phyloP scores from a whole-genome alignment of 2,113 vertebrate genomes.

The Cranoglanis bouderius region DNA sequence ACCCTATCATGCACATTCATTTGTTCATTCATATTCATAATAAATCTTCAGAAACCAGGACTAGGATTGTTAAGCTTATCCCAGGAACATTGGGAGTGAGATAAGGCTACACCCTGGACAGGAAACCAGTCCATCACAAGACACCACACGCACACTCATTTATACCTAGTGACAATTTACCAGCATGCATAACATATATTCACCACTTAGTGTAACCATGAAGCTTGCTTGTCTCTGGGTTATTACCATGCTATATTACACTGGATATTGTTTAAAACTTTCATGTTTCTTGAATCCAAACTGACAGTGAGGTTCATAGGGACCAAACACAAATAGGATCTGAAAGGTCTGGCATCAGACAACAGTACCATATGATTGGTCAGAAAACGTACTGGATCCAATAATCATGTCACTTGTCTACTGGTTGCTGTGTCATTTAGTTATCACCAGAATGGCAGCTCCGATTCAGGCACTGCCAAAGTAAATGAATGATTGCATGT shows the following conservation, averaged over 20 bases:
- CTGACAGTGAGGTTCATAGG: background rate
- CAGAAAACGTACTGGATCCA: background rate
- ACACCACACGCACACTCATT: background rate
- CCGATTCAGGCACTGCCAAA: background rate
- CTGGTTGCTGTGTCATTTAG: background rate
- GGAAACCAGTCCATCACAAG: background rate
- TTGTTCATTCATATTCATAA: background rate
- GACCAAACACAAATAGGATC: background rate
- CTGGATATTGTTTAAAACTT: background rate
- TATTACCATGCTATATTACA: background rate
- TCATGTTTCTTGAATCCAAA: background rate
- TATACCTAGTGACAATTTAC: background rate
- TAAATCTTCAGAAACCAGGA: background rate
- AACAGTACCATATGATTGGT: background rate
- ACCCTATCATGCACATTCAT: background rate
- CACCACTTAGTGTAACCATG: background rate
- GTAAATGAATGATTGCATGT: background rate
- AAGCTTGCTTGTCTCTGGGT: background rate
- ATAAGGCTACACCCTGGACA: background rate
- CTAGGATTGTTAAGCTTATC: background rate
- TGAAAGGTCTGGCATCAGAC: background rate
- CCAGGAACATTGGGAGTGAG: background rate
- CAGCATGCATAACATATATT: background rate
- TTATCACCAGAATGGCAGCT: background rate
- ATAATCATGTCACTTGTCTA: conserved; percentile 2